Evolutionary conservation across 1,140 invertebrate species (phyloP), one percentile per base, ranked within the genome.

Genomic region (Leptoteleia sp.): DNA sequence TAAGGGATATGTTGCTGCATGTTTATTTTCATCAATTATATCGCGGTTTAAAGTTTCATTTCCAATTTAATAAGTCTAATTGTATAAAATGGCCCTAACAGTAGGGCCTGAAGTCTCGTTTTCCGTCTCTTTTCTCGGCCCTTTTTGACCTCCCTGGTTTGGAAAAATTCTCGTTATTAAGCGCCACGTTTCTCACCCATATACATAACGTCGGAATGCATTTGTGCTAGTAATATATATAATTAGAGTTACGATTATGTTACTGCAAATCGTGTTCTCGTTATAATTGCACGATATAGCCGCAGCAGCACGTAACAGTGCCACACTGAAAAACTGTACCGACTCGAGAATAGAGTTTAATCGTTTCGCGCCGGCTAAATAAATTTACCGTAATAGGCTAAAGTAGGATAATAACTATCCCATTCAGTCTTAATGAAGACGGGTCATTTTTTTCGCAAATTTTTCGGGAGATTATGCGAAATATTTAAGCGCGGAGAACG

Each of bases 211-310:
- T 45, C 13, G 40, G 1, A 12, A 67, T 50, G 12, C 52, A 61
- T 72, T 62, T 70, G 43, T 65, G 57, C 48, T 52, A 19, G 52
- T 62, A 48, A 72, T 72, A 71, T n/a, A n/a, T 80, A 75, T 80
- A 78, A 80, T 80, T 80, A 81, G 50, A 82, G 47, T 75, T 75
- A 73, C 62, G 70, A 73, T 79, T 73, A 79, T 37, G 54, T 38
- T 57, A 43, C 31, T 12, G 45, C 27, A 61, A 59, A 61, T 47
- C 45, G 61, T 57, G 75, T 67, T 62, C 35, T 42, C 25, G 55
- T 71, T 67, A 71, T 71, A 77, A 71, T 77, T 61, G 45, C 52
- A 31, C 52, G 37, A 67, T 67, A 71, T 67, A 59, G 45, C 52
- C 42, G 19, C 50, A 42, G 38, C 61, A 42, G 61, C 68, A 72